phyloP scores from a whole-genome alignment of 2,797 vertebrate genomes.

The Rhyacichthys aspro region DNA sequence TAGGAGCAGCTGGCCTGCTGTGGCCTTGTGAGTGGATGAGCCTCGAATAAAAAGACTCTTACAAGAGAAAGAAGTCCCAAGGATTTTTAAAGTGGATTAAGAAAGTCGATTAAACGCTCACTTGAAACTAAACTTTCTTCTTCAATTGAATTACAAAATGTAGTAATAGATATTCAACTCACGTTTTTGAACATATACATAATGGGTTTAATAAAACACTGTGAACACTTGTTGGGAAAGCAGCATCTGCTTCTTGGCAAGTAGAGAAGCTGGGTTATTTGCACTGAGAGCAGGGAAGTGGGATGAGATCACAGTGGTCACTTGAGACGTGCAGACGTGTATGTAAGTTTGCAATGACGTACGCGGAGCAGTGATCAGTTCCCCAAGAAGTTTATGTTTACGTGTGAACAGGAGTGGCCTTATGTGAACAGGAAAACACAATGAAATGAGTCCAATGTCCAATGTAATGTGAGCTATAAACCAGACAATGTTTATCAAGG shows the following conservation, averaged over 20 bases:
- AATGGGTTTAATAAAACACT: not conserved
- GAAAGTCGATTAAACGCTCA: conserved; percentile 15
- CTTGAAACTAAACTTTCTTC: not conserved
- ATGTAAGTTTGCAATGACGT: conserved; percentile 1
- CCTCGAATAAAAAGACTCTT: conserved; percentile 36
- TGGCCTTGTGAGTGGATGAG: conserved; percentile 53
- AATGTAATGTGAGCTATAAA: no score
- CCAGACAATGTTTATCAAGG: no score
- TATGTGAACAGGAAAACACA: conserved; percentile 12
- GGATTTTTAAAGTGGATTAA: conserved; percentile 26
- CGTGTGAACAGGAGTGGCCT: not conserved
- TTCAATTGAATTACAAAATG: no score
- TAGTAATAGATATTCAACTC: no score
- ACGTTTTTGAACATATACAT: no score
- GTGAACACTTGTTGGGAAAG: not conserved
- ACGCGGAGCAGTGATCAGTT: not conserved
- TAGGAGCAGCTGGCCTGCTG: conserved; percentile 43
- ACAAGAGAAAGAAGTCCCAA: conserved; percentile 36
- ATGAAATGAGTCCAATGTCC: not conserved
- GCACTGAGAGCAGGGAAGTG: not conserved
- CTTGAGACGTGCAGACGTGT: not conserved
- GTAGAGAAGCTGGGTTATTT: not conserved
- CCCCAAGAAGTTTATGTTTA: not conserved
- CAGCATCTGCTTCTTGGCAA: not conserved
- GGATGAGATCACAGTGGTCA: not conserved